Evolutionary conservation across 2,113 vertebrate genomes (phyloP), one percentile per base, ranked within the genome.

Genomic region (Benitochromis conjunctus): DNA sequence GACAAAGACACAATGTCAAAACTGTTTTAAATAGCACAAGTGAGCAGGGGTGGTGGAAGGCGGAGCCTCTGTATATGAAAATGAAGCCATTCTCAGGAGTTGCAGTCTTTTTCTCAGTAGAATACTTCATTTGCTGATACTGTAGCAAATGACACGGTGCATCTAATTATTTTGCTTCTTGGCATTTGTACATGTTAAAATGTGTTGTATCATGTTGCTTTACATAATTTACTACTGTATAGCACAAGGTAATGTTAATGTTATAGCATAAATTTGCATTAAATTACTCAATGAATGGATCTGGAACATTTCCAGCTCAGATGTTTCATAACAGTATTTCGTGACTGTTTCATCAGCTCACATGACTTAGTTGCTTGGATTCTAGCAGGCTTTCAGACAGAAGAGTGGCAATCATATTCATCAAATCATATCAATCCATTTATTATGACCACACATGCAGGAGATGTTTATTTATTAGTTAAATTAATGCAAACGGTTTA

Each of bases 1-100:
- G 69, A 85, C 77, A 92, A 84, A 90, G n/a, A 81, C 48, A 62
- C 85, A 83, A 71, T 83, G 83, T 89, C 83, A 85, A 54, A 87
- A 79, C 60, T 64, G 84, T 82, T 91, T 87, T 92, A 85, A 91
- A 80, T 41, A 81, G 83, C 16, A n/a, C 12, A 21, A 34, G n/a
- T 43, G 41, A 66, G 12, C 9, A 5, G 71, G 46, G 71, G 1
- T 19, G 14, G 26, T 51, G 71, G 46, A n/a, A 76, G 71, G 71
- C 4, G 3, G 71, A 53, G 26, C 29, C 51, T 1, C 16, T 24
- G 60, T 11, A 69, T 74, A 11, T 78, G 54, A 55, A 83, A 84
- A 80, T 83, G 51, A 13, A 82, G 86, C 48, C 16, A 16, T 26
- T 84, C 55, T 84, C 56, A 58, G 79, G 64, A 82, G 82, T 34